Conservation (phyloP, 1,140 invertebrate genomes). For the Mamestra configurata region DNA sequence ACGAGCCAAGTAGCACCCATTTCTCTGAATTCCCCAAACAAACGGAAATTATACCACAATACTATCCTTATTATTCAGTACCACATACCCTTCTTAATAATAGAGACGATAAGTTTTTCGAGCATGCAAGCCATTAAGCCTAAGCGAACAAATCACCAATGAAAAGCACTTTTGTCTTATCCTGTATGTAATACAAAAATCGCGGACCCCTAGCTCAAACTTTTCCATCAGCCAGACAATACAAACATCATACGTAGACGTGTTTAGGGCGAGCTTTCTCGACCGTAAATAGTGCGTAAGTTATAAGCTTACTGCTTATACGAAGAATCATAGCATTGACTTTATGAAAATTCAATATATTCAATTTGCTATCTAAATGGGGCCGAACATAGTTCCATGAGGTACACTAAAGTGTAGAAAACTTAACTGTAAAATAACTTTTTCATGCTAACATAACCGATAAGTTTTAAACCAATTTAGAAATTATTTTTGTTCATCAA, state of each 20-base stretch:
- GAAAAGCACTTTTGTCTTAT: conserved; percentile 58
- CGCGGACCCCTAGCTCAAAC: conserved; percentile 76
- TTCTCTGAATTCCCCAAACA: neutral
- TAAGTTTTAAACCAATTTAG: neutral
- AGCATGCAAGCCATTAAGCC: conserved; percentile 39
- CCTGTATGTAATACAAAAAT: conserved; percentile 60
- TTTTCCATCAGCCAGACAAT: conserved; percentile 77
- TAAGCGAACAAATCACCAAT: conserved; percentile 52
- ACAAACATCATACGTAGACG: conserved; percentile 65
- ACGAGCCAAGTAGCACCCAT: neutral
- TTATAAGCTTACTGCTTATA: conserved; percentile 45
- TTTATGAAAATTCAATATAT: neutral
- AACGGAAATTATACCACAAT: neutral
- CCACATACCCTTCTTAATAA: neutral
- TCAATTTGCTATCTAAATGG: neutral
- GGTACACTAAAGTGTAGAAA: neutral
- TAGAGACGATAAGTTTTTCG: conserved; percentile 27
- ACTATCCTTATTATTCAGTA: neutral
- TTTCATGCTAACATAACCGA: no score
- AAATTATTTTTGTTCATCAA: no score
- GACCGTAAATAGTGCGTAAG: conserved; percentile 53
- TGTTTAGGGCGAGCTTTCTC: conserved; percentile 66
- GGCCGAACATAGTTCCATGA: neutral
- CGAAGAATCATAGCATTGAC: neutral
- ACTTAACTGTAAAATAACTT: no score